These are phyloP conservation scores for Tragopan temminckii DNA, from an alignment of 2,797 vertebrate genomes.

Conservation along the genomic window DNA sequence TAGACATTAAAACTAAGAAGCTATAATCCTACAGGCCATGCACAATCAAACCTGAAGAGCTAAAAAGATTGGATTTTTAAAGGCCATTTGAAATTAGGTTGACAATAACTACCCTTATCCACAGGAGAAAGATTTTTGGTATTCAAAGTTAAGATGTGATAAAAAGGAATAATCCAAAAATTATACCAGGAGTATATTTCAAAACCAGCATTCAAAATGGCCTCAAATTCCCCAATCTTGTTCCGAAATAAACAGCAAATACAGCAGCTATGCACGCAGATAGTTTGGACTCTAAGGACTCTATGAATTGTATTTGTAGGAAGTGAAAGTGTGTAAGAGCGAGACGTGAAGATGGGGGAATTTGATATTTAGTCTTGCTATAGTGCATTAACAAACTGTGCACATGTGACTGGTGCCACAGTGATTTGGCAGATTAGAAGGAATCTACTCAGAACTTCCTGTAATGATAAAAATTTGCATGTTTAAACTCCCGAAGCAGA, in stretches of 20 bases:
- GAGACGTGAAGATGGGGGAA: slow-evolving; percentile 11
- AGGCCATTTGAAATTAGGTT: slow-evolving; percentile 60
- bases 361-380: slow-evolving; percentile 26
- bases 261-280: not conserved
- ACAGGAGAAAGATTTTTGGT: slow-evolving; percentile 20
- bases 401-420: slow-evolving; percentile 51
- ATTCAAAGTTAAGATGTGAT: slow-evolving; percentile 44
- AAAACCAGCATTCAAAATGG: slow-evolving; percentile 13
- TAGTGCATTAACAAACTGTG: slow-evolving; percentile 49
- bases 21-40: slow-evolving; percentile 60
- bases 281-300: not conserved
- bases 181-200: not conserved
- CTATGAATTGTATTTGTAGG: not conserved
- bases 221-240: not conserved
- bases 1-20: slow-evolving; percentile 56
- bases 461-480: slow-evolving; percentile 28
- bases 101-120: slow-evolving; percentile 10
- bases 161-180: slow-evolving; percentile 64
- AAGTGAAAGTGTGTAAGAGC: not conserved
- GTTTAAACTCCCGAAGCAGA: slow-evolving; percentile 37
- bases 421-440: slow-evolving; percentile 24
- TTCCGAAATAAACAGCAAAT: slow-evolving; percentile 44
- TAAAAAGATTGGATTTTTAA: slow-evolving; percentile 63
- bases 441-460: not conserved
- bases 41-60: slow-evolving; percentile 52